phyloP scores from a whole-genome alignment of 2,888 invertebrate genomes.

The Pachliopta kotzebuea region DNA sequence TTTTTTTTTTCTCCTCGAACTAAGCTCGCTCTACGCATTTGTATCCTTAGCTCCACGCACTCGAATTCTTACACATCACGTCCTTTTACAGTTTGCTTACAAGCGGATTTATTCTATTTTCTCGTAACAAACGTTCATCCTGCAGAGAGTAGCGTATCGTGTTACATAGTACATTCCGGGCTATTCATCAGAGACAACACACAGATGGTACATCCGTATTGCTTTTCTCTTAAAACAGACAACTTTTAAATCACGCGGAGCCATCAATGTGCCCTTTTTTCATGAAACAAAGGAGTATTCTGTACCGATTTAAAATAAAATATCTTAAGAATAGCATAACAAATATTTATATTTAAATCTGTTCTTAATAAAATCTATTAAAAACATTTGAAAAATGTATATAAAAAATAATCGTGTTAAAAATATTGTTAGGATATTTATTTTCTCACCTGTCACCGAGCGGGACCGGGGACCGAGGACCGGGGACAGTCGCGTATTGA shows the following conservation, averaged over 20 bases:
- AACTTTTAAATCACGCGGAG: slow-evolving; percentile 73
- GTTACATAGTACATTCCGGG: slow-evolving; percentile 61
- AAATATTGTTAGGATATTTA: slow-evolving; percentile 39
- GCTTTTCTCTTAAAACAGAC: slow-evolving; percentile 76
- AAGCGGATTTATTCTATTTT: slow-evolving; percentile 58
- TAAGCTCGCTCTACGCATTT: slow-evolving; percentile 57
- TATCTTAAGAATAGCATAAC: slow-evolving; percentile 44
- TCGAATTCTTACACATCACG: slow-evolving; percentile 48
- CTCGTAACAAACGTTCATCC: slow-evolving; percentile 51
- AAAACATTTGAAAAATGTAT: too few relatives aligned
- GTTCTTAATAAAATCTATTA: too few relatives aligned
- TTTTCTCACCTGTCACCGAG: slow-evolving; percentile 61
- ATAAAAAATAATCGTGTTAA: not conserved
- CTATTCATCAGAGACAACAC: slow-evolving; percentile 74
- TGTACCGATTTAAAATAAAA: slow-evolving; percentile 63
- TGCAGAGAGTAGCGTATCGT: slow-evolving; percentile 52
- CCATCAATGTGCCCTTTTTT: slow-evolving; percentile 73
- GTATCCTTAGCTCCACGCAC: slow-evolving; percentile 54
- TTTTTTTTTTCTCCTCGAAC: slow-evolving; percentile 63
- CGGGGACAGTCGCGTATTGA: slow-evolving; percentile 43
- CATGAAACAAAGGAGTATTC: slow-evolving; percentile 63
- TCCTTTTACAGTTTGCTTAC: slow-evolving; percentile 54
- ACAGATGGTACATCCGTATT: slow-evolving; percentile 74
- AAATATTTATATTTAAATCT: too few relatives aligned
- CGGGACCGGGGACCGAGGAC: slow-evolving; percentile 31